Evolutionary conservation across 1,140 invertebrate genomes (phyloP), one percentile per base, ranked within the genome.

Genomic region (Drosophila guanche): DNA sequence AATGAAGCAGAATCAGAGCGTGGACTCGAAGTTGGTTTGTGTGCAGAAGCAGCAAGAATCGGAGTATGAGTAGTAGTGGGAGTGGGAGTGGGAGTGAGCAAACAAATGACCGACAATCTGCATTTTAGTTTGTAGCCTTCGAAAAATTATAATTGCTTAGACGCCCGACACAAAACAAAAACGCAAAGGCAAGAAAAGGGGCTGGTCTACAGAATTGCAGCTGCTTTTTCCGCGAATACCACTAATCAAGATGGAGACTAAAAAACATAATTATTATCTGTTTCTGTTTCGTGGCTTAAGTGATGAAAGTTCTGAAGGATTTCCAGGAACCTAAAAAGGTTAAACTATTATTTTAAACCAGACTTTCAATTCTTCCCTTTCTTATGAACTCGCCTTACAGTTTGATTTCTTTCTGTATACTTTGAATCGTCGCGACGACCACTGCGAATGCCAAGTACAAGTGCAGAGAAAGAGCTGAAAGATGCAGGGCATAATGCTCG

Each of bases 71-170:
- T 16, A 45, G 23, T 33, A 8, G 29, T 7, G 10, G 40, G 42
- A 66, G 37, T 61, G 50, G 23, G 41, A 8, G 29, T 7, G 10
- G 40, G 42, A 66, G 37, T 61, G 50, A 43, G 46, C 73, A 76
- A 77, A 76, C 73, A 77, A 77, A 76, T 76, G 66, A 76, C 75
- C 60, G 72, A 52, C 76, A 78, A 78, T 76, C 74, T 76, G 74
- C 74, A 76, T 77, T 78, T 72, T 53, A 51, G 47, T 60, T 29
- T 55, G 43, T 65, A 55, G 51, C 27, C 47, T 48, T 16, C 33
- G 7, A 54, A 72, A 77, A 77, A 72, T 78, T 78, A 77, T 77
- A 78, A 78, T 78, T 78, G 67, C 74, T 55, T 71, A 77, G 74
- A 66, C 53, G 59, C 20, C 46, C 51, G 54, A 46, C 40, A 41